Evolutionary conservation across 2,888 invertebrate genomes (phyloP).

Genomic region (Sphecodes monilicornis): DNA sequence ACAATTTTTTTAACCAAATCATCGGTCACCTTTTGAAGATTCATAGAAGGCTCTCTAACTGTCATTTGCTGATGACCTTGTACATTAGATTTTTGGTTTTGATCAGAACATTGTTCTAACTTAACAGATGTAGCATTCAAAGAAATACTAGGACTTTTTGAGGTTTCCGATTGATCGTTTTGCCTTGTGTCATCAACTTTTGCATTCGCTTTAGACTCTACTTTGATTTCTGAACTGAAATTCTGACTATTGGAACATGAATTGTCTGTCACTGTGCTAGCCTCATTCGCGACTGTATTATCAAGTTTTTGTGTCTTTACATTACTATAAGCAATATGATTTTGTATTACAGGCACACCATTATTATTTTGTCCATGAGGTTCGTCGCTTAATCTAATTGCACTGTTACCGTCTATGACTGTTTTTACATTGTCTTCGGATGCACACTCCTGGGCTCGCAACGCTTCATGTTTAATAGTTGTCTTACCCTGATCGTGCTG

Average conservation of each 20-base stretch:
- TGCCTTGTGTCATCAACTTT: conserved; percentile 74
- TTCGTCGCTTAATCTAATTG: conserved; percentile 75
- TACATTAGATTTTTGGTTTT: conserved; percentile 79
- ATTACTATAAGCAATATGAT: conserved; percentile 78
- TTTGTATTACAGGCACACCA: conserved; percentile 81
- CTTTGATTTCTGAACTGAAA: conserved; percentile 71
- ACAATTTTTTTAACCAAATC: conserved; percentile 80
- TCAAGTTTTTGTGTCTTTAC: conserved; percentile 73
- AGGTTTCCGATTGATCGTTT: conserved; percentile 56
- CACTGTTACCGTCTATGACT: conserved; percentile 70
- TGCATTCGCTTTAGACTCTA: conserved; percentile 68
- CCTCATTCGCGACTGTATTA: conserved; percentile 59
- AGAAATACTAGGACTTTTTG: conserved; percentile 57
- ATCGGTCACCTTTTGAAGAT: conserved; percentile 76
- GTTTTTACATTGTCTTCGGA: conserved; percentile 63
- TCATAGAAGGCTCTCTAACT: conserved; percentile 71
- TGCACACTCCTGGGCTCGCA: conserved; percentile 55
- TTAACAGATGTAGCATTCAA: conserved; percentile 61
- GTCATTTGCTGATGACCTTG: conserved; percentile 74
- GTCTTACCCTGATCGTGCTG: conserved; percentile 73
- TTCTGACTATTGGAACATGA: conserved; percentile 65
- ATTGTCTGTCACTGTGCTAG: conserved; percentile 55
- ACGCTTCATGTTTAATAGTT: conserved; percentile 59
- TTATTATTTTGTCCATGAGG: conserved; percentile 77
- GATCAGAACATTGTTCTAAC: conserved; percentile 71